Conservation (phyloP, 1,140 invertebrate genomes). For the Microvelia longipes region DNA sequence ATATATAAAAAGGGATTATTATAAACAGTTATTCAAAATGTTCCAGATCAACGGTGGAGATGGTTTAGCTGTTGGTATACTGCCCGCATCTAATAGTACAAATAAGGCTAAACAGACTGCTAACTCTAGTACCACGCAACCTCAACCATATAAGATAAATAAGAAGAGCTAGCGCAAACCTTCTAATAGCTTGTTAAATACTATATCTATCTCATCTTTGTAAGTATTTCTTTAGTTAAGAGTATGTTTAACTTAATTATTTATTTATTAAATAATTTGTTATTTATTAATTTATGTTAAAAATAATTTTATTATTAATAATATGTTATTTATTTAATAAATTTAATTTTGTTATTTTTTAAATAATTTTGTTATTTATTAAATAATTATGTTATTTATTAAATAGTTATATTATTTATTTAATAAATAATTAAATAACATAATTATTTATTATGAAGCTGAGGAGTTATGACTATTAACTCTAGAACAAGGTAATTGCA, state of each 20-base stretch:
- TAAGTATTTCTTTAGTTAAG: background rate
- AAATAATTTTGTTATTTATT: background rate
- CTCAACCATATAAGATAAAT: background rate
- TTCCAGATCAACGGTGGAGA: too few relatives aligned
- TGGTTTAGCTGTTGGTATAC: background rate
- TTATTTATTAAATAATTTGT: background rate
- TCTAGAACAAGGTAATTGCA: too few relatives aligned
- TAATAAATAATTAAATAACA: too few relatives aligned
- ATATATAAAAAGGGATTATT: too few relatives aligned
- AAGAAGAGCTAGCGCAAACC: background rate
- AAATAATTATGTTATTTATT: background rate
- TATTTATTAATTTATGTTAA: background rate
- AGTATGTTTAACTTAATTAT: background rate
- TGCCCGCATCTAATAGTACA: background rate
- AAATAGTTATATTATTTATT: too few relatives aligned
- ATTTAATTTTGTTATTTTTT: background rate
- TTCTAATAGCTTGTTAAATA: background rate
- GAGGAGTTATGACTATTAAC: too few relatives aligned
- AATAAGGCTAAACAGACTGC: background rate
- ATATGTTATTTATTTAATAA: too few relatives aligned
- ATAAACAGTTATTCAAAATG: too few relatives aligned
- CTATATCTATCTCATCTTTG: background rate
- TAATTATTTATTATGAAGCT: too few relatives aligned
- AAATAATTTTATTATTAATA: background rate
- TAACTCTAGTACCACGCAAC: background rate